Conservation (phyloP, 2,113 vertebrate genomes). For the Oriolus oriolus region DNA sequence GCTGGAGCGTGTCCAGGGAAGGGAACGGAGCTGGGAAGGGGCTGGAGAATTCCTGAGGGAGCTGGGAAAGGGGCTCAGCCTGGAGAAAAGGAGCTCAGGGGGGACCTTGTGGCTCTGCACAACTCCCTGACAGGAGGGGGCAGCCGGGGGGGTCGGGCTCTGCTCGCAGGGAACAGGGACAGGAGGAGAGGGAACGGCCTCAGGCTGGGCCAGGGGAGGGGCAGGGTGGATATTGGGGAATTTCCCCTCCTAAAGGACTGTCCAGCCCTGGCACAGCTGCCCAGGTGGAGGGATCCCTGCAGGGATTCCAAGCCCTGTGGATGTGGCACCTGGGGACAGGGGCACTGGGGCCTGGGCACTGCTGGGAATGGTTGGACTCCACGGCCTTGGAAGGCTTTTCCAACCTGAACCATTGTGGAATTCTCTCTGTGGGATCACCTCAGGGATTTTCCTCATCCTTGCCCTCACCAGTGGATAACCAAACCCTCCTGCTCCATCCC, state of each 20-base stretch:
- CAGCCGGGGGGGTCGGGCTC: too few relatives aligned
- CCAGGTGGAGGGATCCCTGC: not conserved
- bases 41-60: too few relatives aligned
- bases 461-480: accelerated
- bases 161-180: too few relatives aligned
- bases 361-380: not conserved
- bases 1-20: too few relatives aligned
- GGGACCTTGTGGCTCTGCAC: too few relatives aligned
- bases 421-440: accelerated
- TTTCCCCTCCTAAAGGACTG: not conserved
- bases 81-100: too few relatives aligned
- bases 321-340: not conserved
- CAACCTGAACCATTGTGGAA: not conserved
- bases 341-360: not conserved
- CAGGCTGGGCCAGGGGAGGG: not conserved
- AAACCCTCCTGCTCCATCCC: accelerated
- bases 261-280: too few relatives aligned
- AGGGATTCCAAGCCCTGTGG: not conserved
- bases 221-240: not conserved
- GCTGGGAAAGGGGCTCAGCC: too few relatives aligned
- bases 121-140: too few relatives aligned
- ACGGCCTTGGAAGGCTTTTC: not conserved
- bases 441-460: not conserved
- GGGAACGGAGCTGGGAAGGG: too few relatives aligned
- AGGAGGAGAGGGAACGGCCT: not conserved